Base-by-base conservation (phyloP, 2,888 invertebrate genomes). In the Lithophane leautieri region DNA sequence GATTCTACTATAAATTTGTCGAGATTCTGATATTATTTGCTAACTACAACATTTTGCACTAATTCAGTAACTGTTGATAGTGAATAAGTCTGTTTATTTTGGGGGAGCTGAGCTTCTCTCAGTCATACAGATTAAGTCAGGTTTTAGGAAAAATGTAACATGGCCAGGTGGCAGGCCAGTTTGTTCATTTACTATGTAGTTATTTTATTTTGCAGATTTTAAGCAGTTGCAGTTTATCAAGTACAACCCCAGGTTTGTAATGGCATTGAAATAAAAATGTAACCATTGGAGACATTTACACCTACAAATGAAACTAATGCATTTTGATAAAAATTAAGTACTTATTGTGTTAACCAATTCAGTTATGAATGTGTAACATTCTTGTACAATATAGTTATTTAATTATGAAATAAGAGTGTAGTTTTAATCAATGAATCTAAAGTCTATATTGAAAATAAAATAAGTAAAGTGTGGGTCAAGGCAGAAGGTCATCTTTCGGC, bases 401-500 rank as follows among this genome's bases (percentile, higher is more conserved):
- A 40, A 25, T 52, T 16, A 25, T 52, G 9, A 76, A 44, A 54
- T n/a, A 54, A 54, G 1, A 28, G 16, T 61, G 4, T n/a, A 25
- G 34, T 16, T 52, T 12, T 22, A n/a, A 76, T 52, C 9, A 61
- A 76, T 61, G n/a, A 16, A 16, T 40, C n/a, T 58, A 19, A 22
- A 52, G 44, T 56, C 9, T 42, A 25, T 1, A 75, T 28, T n/a
- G n/a, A 25, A 42, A 63, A 52, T 22, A 19, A 70, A 34, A 34
- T 34, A 34, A 34, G 34, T 63, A 34, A 47, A 42, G 34, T 56
- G 61, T 47, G 25, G 61, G 66, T 74, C 66, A 80, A 47, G 25
- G 42, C 16, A 61, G 28, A 78, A 73, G 61, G 66, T 73, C 74
- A 73, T 25, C 8, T 52, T 34, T n/a, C 50, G 25, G 52, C 2